Conservation (phyloP, 1,140 invertebrate species). For the Hyles euphorbiae region DNA sequence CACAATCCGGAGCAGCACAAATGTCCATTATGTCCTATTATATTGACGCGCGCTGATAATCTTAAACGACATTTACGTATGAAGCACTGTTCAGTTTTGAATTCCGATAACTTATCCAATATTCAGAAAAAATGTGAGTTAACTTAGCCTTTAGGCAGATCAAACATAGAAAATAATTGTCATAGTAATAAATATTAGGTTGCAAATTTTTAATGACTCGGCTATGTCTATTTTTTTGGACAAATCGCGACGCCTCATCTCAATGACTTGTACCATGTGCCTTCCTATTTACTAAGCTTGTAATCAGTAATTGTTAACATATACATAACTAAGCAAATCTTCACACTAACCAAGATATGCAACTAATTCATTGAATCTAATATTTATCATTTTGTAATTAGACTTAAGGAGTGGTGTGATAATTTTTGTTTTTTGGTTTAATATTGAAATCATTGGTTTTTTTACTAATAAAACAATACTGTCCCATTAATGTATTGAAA, state of each 20-base stretch:
- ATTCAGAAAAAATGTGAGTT: slow-evolving; percentile 53
- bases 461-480: too few species aligned
- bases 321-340: neutral
- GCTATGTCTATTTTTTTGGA: too few species aligned
- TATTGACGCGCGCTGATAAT: slow-evolving; percentile 82
- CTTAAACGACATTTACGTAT: slow-evolving; percentile 82
- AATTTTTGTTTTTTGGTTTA: slow-evolving; percentile 26
- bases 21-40: slow-evolving; percentile 81
- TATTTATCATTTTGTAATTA: slow-evolving; percentile 47
- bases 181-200: slow-evolving; percentile 1
- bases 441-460: neutral
- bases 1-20: slow-evolving; percentile 82
- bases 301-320: neutral
- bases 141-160: slow-evolving; percentile 6
- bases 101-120: slow-evolving; percentile 49
- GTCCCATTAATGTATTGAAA: too few species aligned
- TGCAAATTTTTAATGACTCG: too few species aligned
- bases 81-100: slow-evolving; percentile 78
- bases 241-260: too few species aligned
- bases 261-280: too few species aligned
- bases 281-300: too few species aligned
- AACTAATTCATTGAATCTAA: slow-evolving; percentile 45
- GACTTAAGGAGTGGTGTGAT: slow-evolving; percentile 67
- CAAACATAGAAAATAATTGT: slow-evolving; percentile 3
- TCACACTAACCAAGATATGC: slow-evolving; percentile 7